Evolutionary conservation across 2,888 invertebrate genomes (phyloP).

Genomic region (Tiliacea citrago): DNA sequence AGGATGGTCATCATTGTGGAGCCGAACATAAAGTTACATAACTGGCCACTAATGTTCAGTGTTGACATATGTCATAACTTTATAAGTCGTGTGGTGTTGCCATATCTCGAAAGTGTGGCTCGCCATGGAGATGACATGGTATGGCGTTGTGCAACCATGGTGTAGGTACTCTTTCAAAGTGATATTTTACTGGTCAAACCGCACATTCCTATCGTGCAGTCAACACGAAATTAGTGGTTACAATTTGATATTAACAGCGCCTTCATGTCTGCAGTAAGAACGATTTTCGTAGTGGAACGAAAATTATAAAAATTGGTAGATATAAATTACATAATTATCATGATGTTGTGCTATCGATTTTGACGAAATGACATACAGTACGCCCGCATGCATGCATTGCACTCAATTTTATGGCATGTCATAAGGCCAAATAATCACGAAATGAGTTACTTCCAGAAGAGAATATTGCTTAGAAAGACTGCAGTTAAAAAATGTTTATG

Average conservation of each 20-base stretch:
- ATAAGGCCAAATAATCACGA: too few relatives aligned
- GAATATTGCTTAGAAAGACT: too few relatives aligned
- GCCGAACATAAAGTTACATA: conserved; percentile 16
- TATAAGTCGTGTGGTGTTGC: conserved; percentile 31
- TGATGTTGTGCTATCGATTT: too few relatives aligned
- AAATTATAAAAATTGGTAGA: too few relatives aligned
- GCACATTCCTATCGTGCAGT: not conserved
- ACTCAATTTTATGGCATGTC: too few relatives aligned
- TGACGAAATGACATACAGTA: too few relatives aligned
- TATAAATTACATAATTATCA: too few relatives aligned
- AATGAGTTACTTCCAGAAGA: too few relatives aligned
- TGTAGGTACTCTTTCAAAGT: conserved; percentile 11
- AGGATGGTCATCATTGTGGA: conserved; percentile 24
- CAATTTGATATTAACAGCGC: not conserved
- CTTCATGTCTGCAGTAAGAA: not conserved
- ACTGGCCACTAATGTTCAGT: conserved; percentile 27
- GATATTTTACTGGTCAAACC: not conserved
- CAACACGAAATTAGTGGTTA: too few relatives aligned
- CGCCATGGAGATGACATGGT: conserved; percentile 42
- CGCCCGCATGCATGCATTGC: not conserved
- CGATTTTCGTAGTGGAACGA: not conserved
- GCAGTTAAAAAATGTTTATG: too few relatives aligned
- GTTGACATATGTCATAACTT: conserved; percentile 51
- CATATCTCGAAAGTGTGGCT: conserved; percentile 16
- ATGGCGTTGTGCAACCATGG: conserved; percentile 29